Percentiles rank a stretch among this genome's conserved stretches.
phyloP scores from a whole-genome alignment of 2,797 vertebrate genomes.

The Dendrocincla tyrannina region DNA sequence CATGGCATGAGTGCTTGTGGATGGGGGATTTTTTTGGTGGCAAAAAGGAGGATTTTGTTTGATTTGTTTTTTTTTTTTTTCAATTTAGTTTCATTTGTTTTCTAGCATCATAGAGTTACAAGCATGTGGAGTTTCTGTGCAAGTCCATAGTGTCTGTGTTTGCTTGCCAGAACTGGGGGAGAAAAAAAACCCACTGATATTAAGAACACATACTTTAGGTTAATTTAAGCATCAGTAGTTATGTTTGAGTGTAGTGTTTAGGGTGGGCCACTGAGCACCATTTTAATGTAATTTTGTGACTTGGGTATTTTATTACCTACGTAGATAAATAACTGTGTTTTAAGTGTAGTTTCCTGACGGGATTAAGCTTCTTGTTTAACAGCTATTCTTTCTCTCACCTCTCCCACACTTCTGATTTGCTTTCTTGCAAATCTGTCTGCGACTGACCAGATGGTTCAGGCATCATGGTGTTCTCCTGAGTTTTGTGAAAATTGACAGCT shows the following conservation, averaged over 20 bases:
- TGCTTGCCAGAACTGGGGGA: not conserved
- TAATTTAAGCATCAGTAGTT: not conserved
- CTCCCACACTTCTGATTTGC: slow-evolving; percentile 19
- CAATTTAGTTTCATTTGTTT: not conserved
- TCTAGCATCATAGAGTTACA: rapidly evolving
- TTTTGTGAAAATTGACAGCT: not conserved
- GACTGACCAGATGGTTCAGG: slow-evolving; percentile 1
- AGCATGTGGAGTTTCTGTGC: not conserved
- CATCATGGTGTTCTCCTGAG: not conserved
- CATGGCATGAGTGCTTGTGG: not conserved
- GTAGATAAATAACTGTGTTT: not conserved
- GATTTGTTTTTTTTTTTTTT: not conserved
- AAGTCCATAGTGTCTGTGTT: not conserved
- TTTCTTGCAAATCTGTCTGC: not conserved
- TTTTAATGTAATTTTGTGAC: not conserved
- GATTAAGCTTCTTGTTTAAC: not conserved
- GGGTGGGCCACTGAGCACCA: not conserved
- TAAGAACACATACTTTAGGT: not conserved
- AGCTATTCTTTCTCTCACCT: not conserved
- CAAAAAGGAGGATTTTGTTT: not conserved
- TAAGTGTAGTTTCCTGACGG: not conserved
- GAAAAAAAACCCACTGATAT: rapidly evolving
- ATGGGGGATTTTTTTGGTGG: not conserved
- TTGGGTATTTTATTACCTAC: not conserved
- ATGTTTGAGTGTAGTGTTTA: not conserved